Percentiles rank a stretch among this genome's conserved stretches.
phyloP scores from a whole-genome alignment of 92 coral and sea anemone species.

The Blastomussa wellsi region DNA sequence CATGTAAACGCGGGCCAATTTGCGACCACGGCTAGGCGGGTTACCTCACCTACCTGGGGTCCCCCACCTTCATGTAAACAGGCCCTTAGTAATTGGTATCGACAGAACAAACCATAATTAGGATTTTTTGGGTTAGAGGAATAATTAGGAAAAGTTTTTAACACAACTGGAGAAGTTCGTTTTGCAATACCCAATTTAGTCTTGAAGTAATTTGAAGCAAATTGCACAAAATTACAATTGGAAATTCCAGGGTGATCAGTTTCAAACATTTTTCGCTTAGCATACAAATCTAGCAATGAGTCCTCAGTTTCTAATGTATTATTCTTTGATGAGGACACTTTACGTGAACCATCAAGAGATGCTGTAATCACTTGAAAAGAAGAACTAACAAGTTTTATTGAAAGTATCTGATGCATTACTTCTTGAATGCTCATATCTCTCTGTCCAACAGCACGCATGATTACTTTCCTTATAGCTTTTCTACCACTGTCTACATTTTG shows the following conservation, averaged over 20 bases:
- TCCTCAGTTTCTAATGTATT: conserved; percentile 39
- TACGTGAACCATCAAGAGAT: conserved; percentile 61
- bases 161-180: conserved; percentile 39
- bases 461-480: conserved; percentile 30
- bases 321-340: conserved; percentile 28
- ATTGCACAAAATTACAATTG: conserved; percentile 43
- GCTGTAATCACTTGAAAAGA: too few relatives aligned
- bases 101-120: too few relatives aligned
- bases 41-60: too few relatives aligned
- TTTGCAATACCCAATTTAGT: conserved; percentile 35
- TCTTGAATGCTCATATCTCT: conserved; percentile 68
- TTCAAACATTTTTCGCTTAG: too few relatives aligned
- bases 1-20: too few relatives aligned
- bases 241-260: conserved; percentile 41
- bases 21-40: too few relatives aligned
- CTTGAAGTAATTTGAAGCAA: conserved; percentile 45
- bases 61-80: too few relatives aligned
- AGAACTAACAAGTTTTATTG: too few relatives aligned
- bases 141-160: too few relatives aligned
- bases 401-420: too few relatives aligned
- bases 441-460: conserved; percentile 68
- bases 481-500: conserved; percentile 9
- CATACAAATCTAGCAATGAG: too few relatives aligned
- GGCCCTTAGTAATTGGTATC: conserved; percentile 56
- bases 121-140: too few relatives aligned